Evolutionary conservation across 2,888 invertebrate species (phyloP), one percentile per base, ranked within the genome.

Genomic region (Macrophya alboannulata): DNA sequence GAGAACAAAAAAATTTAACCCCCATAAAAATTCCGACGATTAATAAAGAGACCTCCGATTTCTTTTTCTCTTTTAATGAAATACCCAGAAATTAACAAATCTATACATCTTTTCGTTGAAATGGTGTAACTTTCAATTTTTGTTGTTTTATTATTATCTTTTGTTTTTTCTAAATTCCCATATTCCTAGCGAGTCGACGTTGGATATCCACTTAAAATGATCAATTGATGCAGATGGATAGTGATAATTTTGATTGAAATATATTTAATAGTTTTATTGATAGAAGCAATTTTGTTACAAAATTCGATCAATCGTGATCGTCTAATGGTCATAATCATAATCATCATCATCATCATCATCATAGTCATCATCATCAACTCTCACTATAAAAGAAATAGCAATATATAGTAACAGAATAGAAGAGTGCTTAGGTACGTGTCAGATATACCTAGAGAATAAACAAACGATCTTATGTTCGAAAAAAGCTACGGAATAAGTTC

Each of bases 251-350:
- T 48, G 48, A 48, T 83, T 21, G 31, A 71, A 48, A 83, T 68
- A 17, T 83, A 68, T 88, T 88, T 88, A 88, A 87, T 88, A 83
- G 85, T 90, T 90, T 91, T 89, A 89, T 90, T 90, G 87, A 90
- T 90, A 85, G 88, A 90, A 90, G 89, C 88, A 88, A 89, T 90
- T 88, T 88, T 87, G 88, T 88, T 88, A 90, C 89, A 90, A 90
- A 91, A 90, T 87, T 91, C 86, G 86, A 87, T 89, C 86, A 85
- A 88, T 87, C 87, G 86, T 86, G 83, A 85, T 85, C 86, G 87
- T 86, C 48, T 84, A 82, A 81, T 86, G 86, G 87, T 86, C 87
- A 84, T 88, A 79, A 85, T 68, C 76, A 76, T 81, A 84, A 84
- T 87, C 86, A 87, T 87, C 9, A 51, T 83, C 81, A 82, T 87